phyloP scores from a whole-genome alignment of 2,888 invertebrate genomes.

The Oeneis ivallda region DNA sequence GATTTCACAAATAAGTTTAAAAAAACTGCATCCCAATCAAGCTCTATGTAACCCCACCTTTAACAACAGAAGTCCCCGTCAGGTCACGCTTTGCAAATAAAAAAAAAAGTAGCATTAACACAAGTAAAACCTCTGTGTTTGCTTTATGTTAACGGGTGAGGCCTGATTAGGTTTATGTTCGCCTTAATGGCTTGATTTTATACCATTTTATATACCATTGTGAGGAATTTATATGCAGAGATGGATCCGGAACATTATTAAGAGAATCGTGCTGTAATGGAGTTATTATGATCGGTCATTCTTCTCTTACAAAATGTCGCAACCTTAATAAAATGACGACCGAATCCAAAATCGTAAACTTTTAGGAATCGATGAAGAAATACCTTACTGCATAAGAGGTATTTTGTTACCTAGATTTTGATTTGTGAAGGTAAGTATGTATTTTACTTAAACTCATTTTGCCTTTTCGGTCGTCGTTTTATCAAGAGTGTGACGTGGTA shows the following conservation, averaged over 20 bases:
- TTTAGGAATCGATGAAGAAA: no score
- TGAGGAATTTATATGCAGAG: conserved; percentile 21
- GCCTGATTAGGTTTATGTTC: conserved; percentile 42
- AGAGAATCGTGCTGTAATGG: background rate
- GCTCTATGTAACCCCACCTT: conserved; percentile 47
- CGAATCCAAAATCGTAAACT: no score
- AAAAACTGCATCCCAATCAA: conserved; percentile 6
- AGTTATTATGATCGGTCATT: background rate
- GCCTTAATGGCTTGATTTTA: conserved; percentile 42
- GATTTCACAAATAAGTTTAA: background rate
- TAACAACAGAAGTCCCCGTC: conserved; percentile 51
- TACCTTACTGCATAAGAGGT: no score
- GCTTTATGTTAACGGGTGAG: conserved; percentile 43
- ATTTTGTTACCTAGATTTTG: no score
- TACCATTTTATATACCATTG: conserved; percentile 24
- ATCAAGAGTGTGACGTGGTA: no score
- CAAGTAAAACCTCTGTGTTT: conserved; percentile 49
- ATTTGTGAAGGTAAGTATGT: no score
- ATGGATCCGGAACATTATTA: conserved; percentile 9
- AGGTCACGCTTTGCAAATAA: conserved; percentile 59
- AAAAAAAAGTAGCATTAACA: conserved; percentile 48
- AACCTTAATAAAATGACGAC: no score
- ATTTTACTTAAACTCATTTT: no score
- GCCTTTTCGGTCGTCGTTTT: no score
- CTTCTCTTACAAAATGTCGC: no score